Conservation (phyloP, 1,140 invertebrate genomes). For the Eriosoma lanigerum region DNA sequence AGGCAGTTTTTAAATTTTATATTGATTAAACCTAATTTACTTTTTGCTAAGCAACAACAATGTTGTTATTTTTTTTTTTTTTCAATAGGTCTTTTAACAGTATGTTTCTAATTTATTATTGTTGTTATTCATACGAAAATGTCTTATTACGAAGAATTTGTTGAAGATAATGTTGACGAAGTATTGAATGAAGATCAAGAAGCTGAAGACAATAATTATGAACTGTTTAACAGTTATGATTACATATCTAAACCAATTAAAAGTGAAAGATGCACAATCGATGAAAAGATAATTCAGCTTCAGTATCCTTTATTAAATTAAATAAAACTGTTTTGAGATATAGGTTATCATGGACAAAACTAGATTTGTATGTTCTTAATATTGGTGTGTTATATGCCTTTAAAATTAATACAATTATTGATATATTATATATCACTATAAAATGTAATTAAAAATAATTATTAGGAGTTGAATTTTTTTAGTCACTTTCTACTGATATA, state of each 20-base stretch:
- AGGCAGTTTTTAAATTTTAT: not conserved
- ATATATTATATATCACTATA: too few relatives aligned
- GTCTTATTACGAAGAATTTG: not conserved
- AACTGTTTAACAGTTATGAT: conserved; percentile 18
- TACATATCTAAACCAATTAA: conserved; percentile 52
- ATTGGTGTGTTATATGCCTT: too few relatives aligned
- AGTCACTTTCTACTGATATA: too few relatives aligned
- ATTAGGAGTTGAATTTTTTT: too few relatives aligned
- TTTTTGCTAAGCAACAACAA: conserved; percentile 6
- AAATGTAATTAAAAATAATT: too few relatives aligned
- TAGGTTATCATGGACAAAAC: too few relatives aligned
- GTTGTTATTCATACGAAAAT: not conserved
- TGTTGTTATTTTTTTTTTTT: not conserved
- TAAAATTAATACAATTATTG: too few relatives aligned
- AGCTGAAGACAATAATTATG: not conserved
- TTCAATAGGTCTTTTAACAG: too few relatives aligned
- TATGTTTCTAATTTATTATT: not conserved
- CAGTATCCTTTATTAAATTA: conserved; percentile 54
- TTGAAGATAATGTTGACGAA: not conserved
- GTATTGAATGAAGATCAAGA: not conserved
- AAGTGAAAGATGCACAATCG: conserved; percentile 20
- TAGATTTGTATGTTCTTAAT: too few relatives aligned
- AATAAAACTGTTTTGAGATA: too few relatives aligned
- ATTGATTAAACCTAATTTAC: conserved; percentile 10
- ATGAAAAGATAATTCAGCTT: conserved; percentile 52